Conservation (phyloP, 2,797 vertebrate species). For the Sphaeramia orbicularis region DNA sequence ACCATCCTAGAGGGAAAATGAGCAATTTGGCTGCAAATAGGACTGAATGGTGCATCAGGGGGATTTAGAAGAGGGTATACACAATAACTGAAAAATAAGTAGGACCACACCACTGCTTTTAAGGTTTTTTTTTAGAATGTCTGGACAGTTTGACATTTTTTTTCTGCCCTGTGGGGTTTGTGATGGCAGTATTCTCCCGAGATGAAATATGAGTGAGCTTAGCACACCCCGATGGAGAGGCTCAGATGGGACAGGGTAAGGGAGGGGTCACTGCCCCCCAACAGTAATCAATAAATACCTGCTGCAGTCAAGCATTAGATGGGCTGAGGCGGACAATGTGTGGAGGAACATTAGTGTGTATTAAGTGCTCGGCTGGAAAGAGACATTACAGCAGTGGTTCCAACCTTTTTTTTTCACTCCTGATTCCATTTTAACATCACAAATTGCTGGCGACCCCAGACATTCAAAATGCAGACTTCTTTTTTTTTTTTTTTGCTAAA, state of each 20-base stretch:
- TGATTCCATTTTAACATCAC: too few relatives aligned
- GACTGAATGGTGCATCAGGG: too few relatives aligned
- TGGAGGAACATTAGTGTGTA: slow-evolving; percentile 66
- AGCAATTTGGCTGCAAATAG: too few relatives aligned
- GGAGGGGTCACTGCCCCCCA: slow-evolving; percentile 86
- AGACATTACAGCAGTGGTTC: too few relatives aligned
- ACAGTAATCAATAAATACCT: slow-evolving; percentile 91
- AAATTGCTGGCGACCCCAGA: too few relatives aligned
- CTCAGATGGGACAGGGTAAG: slow-evolving; percentile 80
- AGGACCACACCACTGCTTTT: too few relatives aligned
- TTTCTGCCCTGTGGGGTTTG: slow-evolving; percentile 58
- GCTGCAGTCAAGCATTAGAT: slow-evolving; percentile 77
- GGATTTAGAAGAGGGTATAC: too few relatives aligned
- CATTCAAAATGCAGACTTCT: too few relatives aligned
- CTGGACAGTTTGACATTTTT: slow-evolving; percentile 51
- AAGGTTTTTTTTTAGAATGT: slow-evolving; percentile 87
- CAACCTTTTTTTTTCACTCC: too few relatives aligned
- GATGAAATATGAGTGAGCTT: slow-evolving; percentile 88
- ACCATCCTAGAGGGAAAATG: too few relatives aligned
- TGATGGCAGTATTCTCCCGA: slow-evolving; percentile 84
- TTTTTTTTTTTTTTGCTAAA: too few relatives aligned
- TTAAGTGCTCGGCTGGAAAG: slow-evolving; percentile 60
- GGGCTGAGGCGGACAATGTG: slow-evolving; percentile 58
- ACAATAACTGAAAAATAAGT: too few relatives aligned
- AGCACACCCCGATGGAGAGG: slow-evolving; percentile 51